These are phyloP conservation scores for Melanotaenia boesemani DNA, from an alignment of 2,797 vertebrate species.

Conservation along the genomic window DNA sequence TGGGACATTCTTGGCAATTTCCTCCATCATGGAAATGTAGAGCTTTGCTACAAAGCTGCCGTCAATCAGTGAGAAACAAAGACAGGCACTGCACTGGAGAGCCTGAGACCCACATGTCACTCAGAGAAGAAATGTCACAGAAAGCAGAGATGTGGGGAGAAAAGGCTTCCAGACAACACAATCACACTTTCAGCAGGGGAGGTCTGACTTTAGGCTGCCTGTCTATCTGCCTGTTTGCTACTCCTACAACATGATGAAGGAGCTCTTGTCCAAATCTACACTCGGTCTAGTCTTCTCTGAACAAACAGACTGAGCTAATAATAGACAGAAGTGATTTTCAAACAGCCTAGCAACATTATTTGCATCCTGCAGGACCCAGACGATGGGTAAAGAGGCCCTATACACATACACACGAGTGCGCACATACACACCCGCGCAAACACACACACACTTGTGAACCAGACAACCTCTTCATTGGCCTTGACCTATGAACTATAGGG, in stretches of 20 bases:
- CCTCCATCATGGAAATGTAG: constrained; percentile 32
- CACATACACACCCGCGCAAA: constrained; percentile 26
- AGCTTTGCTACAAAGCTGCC: constrained; percentile 46
- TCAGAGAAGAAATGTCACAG: constrained; percentile 68
- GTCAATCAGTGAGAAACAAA: constrained; percentile 68
- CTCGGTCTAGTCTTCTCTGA: constrained; percentile 48
- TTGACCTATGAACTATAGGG: constrained; percentile 88
- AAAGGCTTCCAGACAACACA: constrained; percentile 67
- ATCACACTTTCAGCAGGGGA: constrained; percentile 69
- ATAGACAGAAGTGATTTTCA: constrained; percentile 67
- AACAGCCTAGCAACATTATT: constrained; percentile 73
- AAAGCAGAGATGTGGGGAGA: constrained; percentile 61
- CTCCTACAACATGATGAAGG: constrained; percentile 65
- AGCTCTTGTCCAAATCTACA: constrained; percentile 59
- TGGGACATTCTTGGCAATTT: constrained; percentile 17
- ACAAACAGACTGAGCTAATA: constrained; percentile 66
- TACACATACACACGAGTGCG: constrained; percentile 36
- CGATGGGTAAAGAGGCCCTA: constrained; percentile 46
- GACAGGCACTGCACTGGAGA: constrained; percentile 54
- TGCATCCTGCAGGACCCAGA: constrained; percentile 74
- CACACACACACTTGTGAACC: constrained; percentile 45
- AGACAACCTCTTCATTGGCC: constrained; percentile 80
- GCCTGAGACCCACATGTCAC: constrained; percentile 59
- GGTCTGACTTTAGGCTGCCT: constrained; percentile 66
- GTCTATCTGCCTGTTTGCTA: constrained; percentile 58